Base-by-base conservation (phyloP, 2,888 invertebrate genomes). In the Zele albiditarsus region DNA sequence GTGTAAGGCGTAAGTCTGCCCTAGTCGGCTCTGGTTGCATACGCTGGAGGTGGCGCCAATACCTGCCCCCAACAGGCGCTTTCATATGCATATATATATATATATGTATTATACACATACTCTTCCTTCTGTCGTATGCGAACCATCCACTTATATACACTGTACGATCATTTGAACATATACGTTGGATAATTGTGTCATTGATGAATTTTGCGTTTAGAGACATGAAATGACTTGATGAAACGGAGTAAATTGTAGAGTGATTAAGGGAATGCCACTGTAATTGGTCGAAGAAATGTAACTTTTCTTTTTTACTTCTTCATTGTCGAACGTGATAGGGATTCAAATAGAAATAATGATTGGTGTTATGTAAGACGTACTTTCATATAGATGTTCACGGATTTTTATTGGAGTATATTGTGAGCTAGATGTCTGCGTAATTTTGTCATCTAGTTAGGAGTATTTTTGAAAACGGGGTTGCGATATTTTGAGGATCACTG, bases 41-140 rank as follows among this genome's bases (percentile, higher is more conserved):
- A 53, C 68, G 90, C 91, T 91, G 91, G 91, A 91, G 91, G 92
- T 91, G 92, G 91, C 91, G 89, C 89, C 89, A 87, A 87, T 88
- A 86, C 86, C 84, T 84, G 83, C 84, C 84, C 84, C 82, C 81
- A 82, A 87, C 87, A 82, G 84, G 85, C 86, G 85, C 86, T 86
- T 86, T 86, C 86, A 86, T 86, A 85, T 63, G n/a, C 83, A 83
- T 78, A 74, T 72, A 73, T 80, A 53, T 70, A 31, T 68, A 38
- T 69, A 49, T 69, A 16, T 14, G 58, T 58, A 33, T 42, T 27
- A 46, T 23, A 38, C 25, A 66, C 23, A 66, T 66, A 46, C 66
- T 16, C 28, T 60, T 14, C 27, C 28, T 16, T 60, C 27, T 27
- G 60, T 27, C 16, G 14, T 60, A 6, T 60, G 60, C 4, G 14